phyloP scores from a whole-genome alignment of 2,113 vertebrate genomes.

The Cyanocitta stelleri region DNA sequence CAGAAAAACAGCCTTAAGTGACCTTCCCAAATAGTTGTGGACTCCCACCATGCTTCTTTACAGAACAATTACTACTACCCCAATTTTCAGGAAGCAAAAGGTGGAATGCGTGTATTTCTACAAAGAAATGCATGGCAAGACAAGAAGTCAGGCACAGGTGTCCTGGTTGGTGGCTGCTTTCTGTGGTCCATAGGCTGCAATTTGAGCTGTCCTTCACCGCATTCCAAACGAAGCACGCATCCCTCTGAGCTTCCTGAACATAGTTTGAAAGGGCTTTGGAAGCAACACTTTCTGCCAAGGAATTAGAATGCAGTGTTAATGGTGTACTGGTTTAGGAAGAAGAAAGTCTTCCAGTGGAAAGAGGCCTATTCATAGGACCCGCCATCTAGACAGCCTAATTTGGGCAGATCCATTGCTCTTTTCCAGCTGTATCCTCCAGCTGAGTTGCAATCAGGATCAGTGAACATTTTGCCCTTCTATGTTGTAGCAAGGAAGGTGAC shows the following conservation, averaged over 20 bases:
- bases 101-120: background rate
- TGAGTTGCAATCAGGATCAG: background rate
- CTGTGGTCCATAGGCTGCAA: background rate
- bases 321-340: background rate
- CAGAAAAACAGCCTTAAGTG: background rate
- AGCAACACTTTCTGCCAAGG: background rate
- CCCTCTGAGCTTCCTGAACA: background rate
- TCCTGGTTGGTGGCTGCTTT: background rate
- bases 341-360: background rate
- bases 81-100: background rate
- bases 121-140: background rate
- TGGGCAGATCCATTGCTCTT: background rate
- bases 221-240: accelerated
- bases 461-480: background rate
- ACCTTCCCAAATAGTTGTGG: background rate
- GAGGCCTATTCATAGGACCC: background rate
- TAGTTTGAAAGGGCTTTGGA: background rate
- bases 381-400: background rate
- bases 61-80: background rate
- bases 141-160: background rate
- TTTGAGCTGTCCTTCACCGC: background rate
- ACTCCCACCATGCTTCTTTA: background rate
- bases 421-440: background rate
- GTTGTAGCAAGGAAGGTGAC: background rate
- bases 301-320: background rate